Conservation (phyloP, 2,113 vertebrate genomes). For the Edolisoma coerulescens region DNA sequence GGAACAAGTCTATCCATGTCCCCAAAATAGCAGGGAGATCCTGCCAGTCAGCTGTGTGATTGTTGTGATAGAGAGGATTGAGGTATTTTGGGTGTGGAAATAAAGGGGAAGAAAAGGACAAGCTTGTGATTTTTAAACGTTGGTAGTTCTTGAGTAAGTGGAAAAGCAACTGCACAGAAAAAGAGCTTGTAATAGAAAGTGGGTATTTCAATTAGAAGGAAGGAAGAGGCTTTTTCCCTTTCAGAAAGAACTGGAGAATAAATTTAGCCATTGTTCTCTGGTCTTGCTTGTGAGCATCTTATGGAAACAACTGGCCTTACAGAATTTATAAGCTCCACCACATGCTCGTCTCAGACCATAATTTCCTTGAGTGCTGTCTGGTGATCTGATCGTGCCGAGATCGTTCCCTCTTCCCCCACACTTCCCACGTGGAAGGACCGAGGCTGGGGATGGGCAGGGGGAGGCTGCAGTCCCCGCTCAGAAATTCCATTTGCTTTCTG, state of each 20-base stretch:
- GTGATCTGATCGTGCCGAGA: not conserved
- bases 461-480: not conserved
- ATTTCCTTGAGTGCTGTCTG: slow-evolving; percentile 9
- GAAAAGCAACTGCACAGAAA: not conserved
- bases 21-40: slow-evolving; percentile 12
- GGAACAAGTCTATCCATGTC: not conserved
- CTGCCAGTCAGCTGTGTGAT: slow-evolving; percentile 9
- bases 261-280: slow-evolving; percentile 6
- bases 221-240: slow-evolving; percentile 10
- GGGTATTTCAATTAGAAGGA: not conserved
- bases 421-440: not conserved
- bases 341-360: not conserved
- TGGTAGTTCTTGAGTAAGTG: not conserved
- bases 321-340: not conserved
- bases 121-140: not conserved
- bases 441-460: not conserved
- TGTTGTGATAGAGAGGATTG: not conserved
- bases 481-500: not conserved
- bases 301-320: not conserved
- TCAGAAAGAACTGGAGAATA: not conserved
- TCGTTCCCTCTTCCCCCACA: not conserved
- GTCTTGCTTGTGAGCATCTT: not conserved
- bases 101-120: slow-evolving; percentile 16
- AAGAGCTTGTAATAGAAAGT: not conserved
- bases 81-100: slow-evolving; percentile 26